Evolutionary conservation across 2,888 invertebrate species (phyloP), one percentile per base, ranked within the genome.

Genomic region (Eugnorisma glareosa): DNA sequence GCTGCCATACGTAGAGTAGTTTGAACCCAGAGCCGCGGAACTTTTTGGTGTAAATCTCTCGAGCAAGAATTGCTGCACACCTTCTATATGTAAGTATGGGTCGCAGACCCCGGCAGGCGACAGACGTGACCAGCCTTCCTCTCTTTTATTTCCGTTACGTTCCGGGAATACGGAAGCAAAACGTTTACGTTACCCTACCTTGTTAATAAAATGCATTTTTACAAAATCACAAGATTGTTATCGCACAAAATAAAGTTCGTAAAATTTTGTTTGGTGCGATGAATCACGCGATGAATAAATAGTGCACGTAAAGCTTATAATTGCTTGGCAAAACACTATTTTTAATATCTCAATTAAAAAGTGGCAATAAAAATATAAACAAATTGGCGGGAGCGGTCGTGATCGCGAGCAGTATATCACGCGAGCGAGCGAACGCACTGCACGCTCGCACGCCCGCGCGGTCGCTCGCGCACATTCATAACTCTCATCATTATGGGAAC

Each of bases 41-140:
- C 88, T 91, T 92, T 91, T 90, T 89, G 88, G 86, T 85, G 86
- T 83, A 89, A 90, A 91, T 90, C 89, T 90, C 81, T 75, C 75
- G 85, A 89, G 89, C 81, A 84, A 81, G 84, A 82, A 86, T 86
- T 83, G 82, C 73, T 79, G 82, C 86, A 81, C 81, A 75, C 78
- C 82, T 73, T 43, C 68, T 84, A 81, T 79, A 77, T 75, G 71
- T 79, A 72, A 69, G 57, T 81, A 75, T 69, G 80, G 79, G 69
- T 77, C 77, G 81, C 84, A 82, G 81, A 86, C 59, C 77, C 79
- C 72, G 71, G 84, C 84, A 59, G 70, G 87, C 84, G 82, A 85
- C 87, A 48, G 48, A 86, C 87, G 87, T 87, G 87, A 87, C 88
- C 82, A 75, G 88, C 73, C 77, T 87, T 78, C 78, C 68, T n/a